Evolutionary conservation across 2,888 invertebrate genomes (phyloP).

Genomic region (Rugalucina vietnamica): DNA sequence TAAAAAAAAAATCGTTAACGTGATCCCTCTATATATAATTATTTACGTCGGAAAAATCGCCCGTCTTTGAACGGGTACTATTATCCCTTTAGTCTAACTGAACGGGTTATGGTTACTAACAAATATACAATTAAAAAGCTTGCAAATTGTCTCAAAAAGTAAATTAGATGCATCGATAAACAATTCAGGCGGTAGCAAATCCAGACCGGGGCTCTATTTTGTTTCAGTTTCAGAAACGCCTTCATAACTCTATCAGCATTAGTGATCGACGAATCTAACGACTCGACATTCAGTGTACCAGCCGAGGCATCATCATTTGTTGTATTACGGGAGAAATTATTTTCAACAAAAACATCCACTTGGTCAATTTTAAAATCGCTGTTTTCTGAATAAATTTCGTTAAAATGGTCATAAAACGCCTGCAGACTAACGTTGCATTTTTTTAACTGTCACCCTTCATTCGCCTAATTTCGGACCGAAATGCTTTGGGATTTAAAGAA

Average conservation of each 20-base stretch:
- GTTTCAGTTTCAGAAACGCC: too few species aligned
- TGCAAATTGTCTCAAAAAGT: too few species aligned
- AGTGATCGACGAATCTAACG: too few species aligned
- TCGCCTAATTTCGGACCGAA: conserved; percentile 14
- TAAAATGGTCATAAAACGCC: conserved; percentile 15
- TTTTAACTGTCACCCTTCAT: background rate
- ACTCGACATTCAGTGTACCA: too few species aligned
- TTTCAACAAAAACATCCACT: too few species aligned
- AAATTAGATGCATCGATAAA: too few species aligned
- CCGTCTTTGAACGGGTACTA: background rate
- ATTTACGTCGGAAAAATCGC: background rate
- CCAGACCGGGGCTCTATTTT: too few species aligned
- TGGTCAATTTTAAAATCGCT: too few species aligned
- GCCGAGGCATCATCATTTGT: too few species aligned
- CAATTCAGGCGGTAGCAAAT: too few species aligned
- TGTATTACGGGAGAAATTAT: too few species aligned
- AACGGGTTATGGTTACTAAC: background rate
- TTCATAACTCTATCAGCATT: too few species aligned
- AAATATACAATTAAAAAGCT: background rate
- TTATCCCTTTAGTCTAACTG: background rate
- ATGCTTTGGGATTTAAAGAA: background rate
- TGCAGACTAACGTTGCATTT: background rate
- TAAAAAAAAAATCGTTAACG: background rate
- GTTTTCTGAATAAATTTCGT: background rate
- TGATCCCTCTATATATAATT: background rate